Conservation (phyloP, 2,113 vertebrate genomes). For the Trichomycterus rosablanca region DNA sequence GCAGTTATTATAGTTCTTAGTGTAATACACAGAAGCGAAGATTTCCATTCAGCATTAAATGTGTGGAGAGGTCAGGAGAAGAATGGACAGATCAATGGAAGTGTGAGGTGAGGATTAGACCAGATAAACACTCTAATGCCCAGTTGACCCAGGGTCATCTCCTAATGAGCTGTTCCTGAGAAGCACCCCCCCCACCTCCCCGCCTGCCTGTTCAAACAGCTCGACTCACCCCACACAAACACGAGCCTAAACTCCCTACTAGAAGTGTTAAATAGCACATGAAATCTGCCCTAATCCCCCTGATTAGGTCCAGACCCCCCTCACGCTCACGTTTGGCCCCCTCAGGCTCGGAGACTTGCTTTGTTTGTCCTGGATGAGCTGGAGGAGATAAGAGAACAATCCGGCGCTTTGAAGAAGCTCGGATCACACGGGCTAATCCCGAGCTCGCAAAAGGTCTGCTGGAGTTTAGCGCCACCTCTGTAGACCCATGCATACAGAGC, state of each 20-base stretch:
- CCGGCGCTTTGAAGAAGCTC: slow-evolving; percentile 44
- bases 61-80: slow-evolving; percentile 2
- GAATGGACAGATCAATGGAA: slow-evolving; percentile 27
- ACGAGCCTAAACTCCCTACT: slow-evolving; percentile 41
- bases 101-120: slow-evolving; percentile 53
- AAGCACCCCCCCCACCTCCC: slow-evolving; percentile 63
- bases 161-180: slow-evolving; percentile 72
- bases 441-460: slow-evolving; percentile 61
- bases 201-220: slow-evolving; percentile 59
- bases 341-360: slow-evolving; percentile 62
- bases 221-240: slow-evolving; percentile 29
- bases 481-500: slow-evolving; percentile 46
- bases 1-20: too few species aligned
- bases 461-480: slow-evolving; percentile 56
- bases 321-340: slow-evolving; percentile 42
- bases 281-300: slow-evolving; percentile 65
- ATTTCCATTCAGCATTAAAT: slow-evolving; percentile 2
- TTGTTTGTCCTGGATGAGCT: slow-evolving; percentile 70
- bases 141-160: slow-evolving; percentile 65
- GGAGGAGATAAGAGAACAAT: slow-evolving; percentile 54
- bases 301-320: slow-evolving; percentile 66
- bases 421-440: slow-evolving; percentile 69
- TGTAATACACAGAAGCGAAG: too few species aligned
- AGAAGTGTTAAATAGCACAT: slow-evolving; percentile 69
- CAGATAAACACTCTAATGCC: slow-evolving; percentile 66